phyloP scores from a whole-genome alignment of 2,888 invertebrate species.

The Drepana falcataria region DNA sequence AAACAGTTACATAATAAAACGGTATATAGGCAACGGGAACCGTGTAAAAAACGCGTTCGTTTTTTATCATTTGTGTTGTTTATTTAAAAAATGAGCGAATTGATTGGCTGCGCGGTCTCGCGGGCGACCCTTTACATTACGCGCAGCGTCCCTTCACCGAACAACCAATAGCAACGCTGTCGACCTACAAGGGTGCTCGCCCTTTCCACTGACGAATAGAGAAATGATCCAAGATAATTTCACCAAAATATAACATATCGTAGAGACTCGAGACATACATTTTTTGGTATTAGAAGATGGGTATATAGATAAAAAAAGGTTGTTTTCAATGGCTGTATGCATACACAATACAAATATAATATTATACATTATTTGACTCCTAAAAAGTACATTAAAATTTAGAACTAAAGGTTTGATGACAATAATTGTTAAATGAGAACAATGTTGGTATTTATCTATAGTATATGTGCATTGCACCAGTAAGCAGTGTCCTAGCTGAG shows the following conservation, averaged over 20 bases:
- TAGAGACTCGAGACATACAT: not conserved
- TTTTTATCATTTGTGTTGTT: constrained; percentile 71
- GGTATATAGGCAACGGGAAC: constrained; percentile 29
- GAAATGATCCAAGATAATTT: constrained; percentile 26
- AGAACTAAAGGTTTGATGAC: no score
- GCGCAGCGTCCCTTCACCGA: constrained; percentile 46
- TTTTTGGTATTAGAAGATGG: no score
- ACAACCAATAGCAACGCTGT: constrained; percentile 50
- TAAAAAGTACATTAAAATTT: no score
- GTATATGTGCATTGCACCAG: no score
- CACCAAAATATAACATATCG: constrained; percentile 4
- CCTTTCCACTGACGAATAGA: constrained; percentile 45
- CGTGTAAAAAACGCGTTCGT: constrained; percentile 47
- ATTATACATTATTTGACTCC: no score
- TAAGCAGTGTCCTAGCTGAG: no score
- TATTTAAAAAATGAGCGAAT: constrained; percentile 76
- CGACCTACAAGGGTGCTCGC: constrained; percentile 58
- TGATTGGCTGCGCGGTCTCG: constrained; percentile 71
- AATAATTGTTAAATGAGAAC: no score
- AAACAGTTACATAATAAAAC: constrained; percentile 35
- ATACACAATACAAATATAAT: no score
- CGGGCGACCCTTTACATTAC: constrained; percentile 34
- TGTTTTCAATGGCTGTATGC: no score
- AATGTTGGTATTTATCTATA: no score
- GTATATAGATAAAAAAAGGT: no score